Evolutionary conservation across 2,113 vertebrate species (phyloP).

Genomic region (Engystomops pustulosus): DNA sequence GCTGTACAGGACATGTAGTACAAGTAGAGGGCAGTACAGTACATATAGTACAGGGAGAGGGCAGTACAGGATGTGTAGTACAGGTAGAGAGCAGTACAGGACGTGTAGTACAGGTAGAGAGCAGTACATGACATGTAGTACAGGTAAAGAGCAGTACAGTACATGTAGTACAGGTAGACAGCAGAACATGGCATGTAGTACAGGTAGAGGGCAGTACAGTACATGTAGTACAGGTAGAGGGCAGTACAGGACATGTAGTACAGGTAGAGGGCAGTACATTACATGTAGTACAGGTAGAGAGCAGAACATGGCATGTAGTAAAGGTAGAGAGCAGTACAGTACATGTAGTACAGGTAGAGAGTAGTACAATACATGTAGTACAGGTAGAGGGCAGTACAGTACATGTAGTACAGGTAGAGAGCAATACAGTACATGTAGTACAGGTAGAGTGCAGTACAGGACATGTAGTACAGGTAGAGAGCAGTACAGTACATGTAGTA

Average conservation of each 20-base stretch:
- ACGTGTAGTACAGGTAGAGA: background rate
- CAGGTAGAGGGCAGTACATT: background rate
- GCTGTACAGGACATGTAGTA: background rate
- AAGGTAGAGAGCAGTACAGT: no score
- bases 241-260: background rate
- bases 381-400: no score
- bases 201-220: background rate
- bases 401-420: no score
- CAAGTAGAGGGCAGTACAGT: background rate
- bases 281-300: background rate
- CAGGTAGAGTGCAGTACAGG: no score
- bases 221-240: background rate
- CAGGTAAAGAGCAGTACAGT: background rate
- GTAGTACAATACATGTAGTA: background rate
- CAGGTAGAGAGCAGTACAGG: background rate
- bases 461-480: no score
- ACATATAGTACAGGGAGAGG: background rate
- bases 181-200: background rate
- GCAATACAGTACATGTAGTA: no score
- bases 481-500: no score
- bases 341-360: background rate
- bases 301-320: no score
- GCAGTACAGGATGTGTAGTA: background rate
- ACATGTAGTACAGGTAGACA: background rate
- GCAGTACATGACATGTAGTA: background rate